phyloP scores from a whole-genome alignment of 2,113 vertebrate genomes.

The Forbesichthys papilliferus region DNA sequence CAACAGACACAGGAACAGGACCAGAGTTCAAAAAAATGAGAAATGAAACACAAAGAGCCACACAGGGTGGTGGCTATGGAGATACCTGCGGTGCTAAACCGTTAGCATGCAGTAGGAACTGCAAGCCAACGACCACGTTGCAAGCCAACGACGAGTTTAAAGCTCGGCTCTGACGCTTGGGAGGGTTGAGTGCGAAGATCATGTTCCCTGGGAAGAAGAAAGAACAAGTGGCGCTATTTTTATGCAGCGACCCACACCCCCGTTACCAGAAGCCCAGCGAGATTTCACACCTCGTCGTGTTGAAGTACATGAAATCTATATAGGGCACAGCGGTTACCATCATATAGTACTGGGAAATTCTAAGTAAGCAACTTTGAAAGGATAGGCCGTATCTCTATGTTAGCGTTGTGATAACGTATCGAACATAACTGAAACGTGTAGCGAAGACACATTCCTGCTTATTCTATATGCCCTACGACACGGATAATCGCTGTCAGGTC shows the following conservation, averaged over 20 bases:
- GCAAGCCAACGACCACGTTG: constrained; percentile 2
- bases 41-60: background rate
- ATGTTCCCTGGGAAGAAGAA: constrained; percentile 36
- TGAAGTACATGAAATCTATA: constrained; percentile 45
- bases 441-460: too few species aligned
- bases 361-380: background rate
- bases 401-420: too few species aligned
- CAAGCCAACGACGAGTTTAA: constrained; percentile 35
- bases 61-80: background rate
- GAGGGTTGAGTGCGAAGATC: constrained; percentile 54
- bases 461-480: too few species aligned
- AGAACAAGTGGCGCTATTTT: constrained; percentile 57
- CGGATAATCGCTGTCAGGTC: too few species aligned
- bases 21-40: background rate
- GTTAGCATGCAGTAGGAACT: background rate
- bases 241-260: constrained; percentile 36
- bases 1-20: background rate
- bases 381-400: background rate
- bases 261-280: constrained; percentile 34
- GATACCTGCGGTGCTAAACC: background rate
- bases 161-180: constrained; percentile 49
- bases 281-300: constrained; percentile 49
- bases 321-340: constrained; percentile 35
- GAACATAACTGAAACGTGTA: too few species aligned
- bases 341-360: too few species aligned